phyloP scores from a whole-genome alignment of 2,113 vertebrate genomes.

The Myrmophylax atrothorax region DNA sequence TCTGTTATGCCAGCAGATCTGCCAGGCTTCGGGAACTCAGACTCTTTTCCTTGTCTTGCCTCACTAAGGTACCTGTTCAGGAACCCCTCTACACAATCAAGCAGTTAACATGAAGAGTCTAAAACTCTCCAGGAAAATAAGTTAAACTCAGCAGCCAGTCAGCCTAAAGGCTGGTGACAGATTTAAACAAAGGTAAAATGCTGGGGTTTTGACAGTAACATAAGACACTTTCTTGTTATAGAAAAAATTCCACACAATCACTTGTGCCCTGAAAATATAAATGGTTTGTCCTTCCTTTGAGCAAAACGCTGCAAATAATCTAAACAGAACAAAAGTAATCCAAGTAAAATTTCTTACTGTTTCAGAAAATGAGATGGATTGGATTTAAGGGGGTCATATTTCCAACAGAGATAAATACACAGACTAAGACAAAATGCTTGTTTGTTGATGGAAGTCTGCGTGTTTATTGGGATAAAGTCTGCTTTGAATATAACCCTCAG shows the following conservation, averaged over 20 bases:
- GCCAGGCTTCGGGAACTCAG: background rate
- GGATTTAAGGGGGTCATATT: background rate
- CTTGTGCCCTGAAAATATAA: background rate
- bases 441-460: background rate
- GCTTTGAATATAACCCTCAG: background rate
- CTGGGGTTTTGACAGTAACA: background rate
- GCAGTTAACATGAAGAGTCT: background rate
- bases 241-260: background rate
- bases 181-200: background rate
- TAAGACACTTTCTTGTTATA: background rate
- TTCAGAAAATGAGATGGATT: background rate
- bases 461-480: slow-evolving; percentile 19
- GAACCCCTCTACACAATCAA: background rate
- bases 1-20: background rate
- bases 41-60: background rate
- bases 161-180: background rate
- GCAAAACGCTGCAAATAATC: background rate
- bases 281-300: background rate
- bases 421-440: background rate
- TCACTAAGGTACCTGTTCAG: background rate
- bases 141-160: background rate
- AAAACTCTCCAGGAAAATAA: background rate
- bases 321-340: background rate
- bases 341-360: background rate
- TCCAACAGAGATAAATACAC: background rate